Conservation (phyloP, 2,797 vertebrate genomes). For the Molossus molossus region DNA sequence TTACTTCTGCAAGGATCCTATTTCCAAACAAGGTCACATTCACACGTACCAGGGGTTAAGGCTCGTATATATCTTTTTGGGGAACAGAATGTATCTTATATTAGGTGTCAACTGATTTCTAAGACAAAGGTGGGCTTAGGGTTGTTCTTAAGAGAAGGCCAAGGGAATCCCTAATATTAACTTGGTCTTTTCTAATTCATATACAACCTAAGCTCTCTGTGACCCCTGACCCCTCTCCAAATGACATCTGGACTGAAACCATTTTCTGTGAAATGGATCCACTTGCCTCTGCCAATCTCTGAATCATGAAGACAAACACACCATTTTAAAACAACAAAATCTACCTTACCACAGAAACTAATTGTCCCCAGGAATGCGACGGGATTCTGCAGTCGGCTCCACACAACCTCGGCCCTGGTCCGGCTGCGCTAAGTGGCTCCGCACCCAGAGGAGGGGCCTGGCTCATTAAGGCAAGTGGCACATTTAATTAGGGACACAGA, state of each 20-base stretch:
- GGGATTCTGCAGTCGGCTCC: slow-evolving; percentile 7
- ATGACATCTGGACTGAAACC: slow-evolving; percentile 12
- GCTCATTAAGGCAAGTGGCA: slow-evolving; percentile 80
- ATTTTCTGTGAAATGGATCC: slow-evolving; percentile 10
- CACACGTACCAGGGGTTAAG: not conserved
- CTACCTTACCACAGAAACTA: slow-evolving; percentile 51
- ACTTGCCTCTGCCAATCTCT: slow-evolving; percentile 25
- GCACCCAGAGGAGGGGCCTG: slow-evolving; percentile 38
- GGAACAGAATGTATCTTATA: not conserved
- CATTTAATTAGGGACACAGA: slow-evolving; percentile 73
- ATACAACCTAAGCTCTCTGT: not conserved
- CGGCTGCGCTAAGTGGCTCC: slow-evolving; percentile 41
- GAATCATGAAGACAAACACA: slow-evolving; percentile 72
- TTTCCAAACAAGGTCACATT: not conserved
- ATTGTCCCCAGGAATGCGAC: not conserved
- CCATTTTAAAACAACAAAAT: slow-evolving; percentile 17
- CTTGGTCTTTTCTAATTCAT: not conserved
- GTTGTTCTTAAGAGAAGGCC: not conserved
- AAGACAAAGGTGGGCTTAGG: not conserved
- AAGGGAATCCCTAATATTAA: not conserved
- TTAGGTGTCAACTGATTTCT: not conserved
- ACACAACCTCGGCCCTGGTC: slow-evolving; percentile 12
- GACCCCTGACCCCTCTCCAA: slow-evolving; percentile 50
- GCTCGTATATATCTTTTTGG: not conserved
- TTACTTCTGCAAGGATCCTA: not conserved